Evolutionary conservation across 2,888 invertebrate genomes (phyloP).

Genomic region (Drosophila algonquin): DNA sequence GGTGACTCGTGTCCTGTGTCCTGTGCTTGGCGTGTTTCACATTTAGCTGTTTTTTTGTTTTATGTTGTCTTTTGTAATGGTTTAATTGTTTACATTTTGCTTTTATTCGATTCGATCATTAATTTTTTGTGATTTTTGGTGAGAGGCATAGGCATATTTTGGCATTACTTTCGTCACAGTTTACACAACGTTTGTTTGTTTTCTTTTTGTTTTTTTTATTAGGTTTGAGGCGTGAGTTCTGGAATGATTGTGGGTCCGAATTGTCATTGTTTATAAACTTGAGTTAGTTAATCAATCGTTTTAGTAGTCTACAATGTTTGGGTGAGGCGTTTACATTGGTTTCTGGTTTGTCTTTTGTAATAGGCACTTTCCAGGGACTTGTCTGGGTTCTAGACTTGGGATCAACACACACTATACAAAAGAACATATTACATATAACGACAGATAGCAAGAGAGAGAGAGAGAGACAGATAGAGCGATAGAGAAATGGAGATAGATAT

Average conservation of each 20-base stretch:
- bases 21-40: conserved; percentile 52
- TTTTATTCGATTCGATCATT: conserved; percentile 5
- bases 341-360: conserved; percentile 24
- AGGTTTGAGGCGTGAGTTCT: conserved; percentile 41
- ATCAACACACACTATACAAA: conserved; percentile 46
- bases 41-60: conserved; percentile 34
- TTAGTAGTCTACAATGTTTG: conserved; percentile 22
- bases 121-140: conserved; percentile 25
- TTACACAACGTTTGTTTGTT: conserved; percentile 27
- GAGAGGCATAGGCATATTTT: conserved; percentile 40
- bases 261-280: conserved; percentile 47
- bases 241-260: conserved; percentile 43
- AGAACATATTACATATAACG: conserved; percentile 19
- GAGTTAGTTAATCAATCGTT: conserved; percentile 22
- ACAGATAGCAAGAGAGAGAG: conserved; percentile 6
- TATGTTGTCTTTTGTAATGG: conserved; percentile 11
- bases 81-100: conserved; percentile 37
- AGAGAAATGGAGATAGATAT: conserved; percentile 1
- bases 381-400: conserved; percentile 14
- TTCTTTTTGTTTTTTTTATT: conserved; percentile 7
- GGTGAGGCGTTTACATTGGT: conserved; percentile 55
- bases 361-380: conserved; percentile 57
- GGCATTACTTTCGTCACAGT: conserved; percentile 45
- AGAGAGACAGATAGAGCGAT: neutral
- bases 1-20: conserved; percentile 54